These are phyloP conservation scores for Musca domestica DNA, from an alignment of 1,140 invertebrate species.

Conservation along the genomic window DNA sequence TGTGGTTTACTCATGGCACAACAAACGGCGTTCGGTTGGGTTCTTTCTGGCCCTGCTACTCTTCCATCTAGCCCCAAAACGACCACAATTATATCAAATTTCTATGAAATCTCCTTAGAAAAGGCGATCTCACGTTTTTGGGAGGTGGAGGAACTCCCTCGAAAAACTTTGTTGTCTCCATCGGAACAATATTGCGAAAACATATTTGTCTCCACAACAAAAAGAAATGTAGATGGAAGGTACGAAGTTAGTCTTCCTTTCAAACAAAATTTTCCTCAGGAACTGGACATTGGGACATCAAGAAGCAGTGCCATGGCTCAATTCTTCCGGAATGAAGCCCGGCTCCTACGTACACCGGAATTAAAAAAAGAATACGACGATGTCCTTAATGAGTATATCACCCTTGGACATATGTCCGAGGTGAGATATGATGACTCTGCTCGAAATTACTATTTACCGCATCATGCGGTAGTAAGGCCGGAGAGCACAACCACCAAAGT, in stretches of 20 bases:
- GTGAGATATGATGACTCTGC: not conserved
- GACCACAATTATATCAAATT: not conserved
- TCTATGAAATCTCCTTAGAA: not conserved
- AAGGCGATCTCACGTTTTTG: not conserved
- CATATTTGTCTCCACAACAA: not conserved
- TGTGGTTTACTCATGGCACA: no score
- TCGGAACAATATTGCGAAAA: not conserved
- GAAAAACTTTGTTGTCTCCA: not conserved
- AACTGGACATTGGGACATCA: not conserved
- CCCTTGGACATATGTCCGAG: not conserved
- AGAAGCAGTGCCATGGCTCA: not conserved
- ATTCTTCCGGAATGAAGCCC: not conserved
- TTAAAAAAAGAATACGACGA: not conserved
- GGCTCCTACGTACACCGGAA: not conserved
- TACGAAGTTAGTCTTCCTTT: not conserved
- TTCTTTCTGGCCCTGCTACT: not conserved
- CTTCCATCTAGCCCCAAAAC: conserved; percentile 25
- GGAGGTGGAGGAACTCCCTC: not conserved
- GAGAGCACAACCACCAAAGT: conserved; percentile 19
- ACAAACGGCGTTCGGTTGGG: not conserved
- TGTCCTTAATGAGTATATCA: not conserved
- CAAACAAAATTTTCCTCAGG: not conserved
- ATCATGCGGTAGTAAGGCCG: conserved; percentile 41
- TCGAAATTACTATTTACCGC: conserved; percentile 24
- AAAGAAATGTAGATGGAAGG: not conserved